Percentiles rank a stretch among this genome's conserved stretches.
Evolutionary conservation across 1,140 invertebrate genomes (phyloP).

Genomic region (Polypedilum pembai): DNA sequence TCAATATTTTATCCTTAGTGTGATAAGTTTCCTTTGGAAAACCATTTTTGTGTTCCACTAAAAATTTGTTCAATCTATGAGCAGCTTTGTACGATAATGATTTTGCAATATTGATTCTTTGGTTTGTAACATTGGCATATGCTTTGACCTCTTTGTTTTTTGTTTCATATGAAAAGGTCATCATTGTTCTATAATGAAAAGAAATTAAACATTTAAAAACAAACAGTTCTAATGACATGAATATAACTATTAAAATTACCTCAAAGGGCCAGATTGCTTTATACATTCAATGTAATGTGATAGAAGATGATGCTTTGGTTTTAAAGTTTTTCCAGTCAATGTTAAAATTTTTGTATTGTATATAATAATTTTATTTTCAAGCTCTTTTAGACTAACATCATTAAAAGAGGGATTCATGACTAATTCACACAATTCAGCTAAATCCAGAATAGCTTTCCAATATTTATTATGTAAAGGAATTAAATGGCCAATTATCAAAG

Average conservation of each 20-base stretch:
- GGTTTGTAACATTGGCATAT: neutral
- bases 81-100: neutral
- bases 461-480: slow-evolving; percentile 34
- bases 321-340: slow-evolving; percentile 30
- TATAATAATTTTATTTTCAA: neutral
- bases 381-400: neutral
- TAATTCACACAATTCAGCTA: slow-evolving; percentile 22
- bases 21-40: neutral
- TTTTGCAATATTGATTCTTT: neutral
- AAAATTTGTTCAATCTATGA: neutral
- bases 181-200: neutral
- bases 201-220: neutral
- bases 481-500: slow-evolving; percentile 37
- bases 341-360: neutral
- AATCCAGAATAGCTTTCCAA: slow-evolving; percentile 32
- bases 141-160: neutral
- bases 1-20: neutral
- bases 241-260: neutral
- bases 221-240: neutral
- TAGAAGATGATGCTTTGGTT: slow-evolving; percentile 36
- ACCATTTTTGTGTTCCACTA: neutral
- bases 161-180: neutral
- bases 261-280: slow-evolving; percentile 34
- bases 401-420: neutral
- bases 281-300: slow-evolving; percentile 35